phyloP scores from a whole-genome alignment of 2,888 invertebrate genomes.

The Lasioglossum calceatum region DNA sequence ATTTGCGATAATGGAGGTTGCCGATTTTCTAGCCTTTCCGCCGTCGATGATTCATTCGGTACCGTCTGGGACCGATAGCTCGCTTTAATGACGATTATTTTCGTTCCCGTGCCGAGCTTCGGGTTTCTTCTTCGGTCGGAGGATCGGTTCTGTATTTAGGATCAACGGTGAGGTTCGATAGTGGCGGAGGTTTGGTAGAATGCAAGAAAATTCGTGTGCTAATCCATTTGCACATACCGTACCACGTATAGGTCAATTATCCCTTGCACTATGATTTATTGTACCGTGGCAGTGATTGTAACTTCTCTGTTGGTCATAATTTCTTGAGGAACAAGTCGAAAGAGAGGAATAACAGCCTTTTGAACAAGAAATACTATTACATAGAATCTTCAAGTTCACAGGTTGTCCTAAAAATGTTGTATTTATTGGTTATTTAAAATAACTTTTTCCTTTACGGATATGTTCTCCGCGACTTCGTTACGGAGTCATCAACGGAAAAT shows the following conservation, averaged over 20 bases:
- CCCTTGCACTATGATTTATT: neutral
- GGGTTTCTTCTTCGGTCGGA: neutral
- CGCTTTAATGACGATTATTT: constrained; percentile 1
- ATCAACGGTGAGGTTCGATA: neutral
- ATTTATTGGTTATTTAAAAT: too few species aligned
- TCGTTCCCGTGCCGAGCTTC: neutral
- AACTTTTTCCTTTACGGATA: too few species aligned
- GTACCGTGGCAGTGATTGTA: neutral
- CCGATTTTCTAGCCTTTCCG: constrained; percentile 11
- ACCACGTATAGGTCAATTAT: neutral
- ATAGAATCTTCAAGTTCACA: too few species aligned
- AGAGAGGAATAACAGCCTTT: neutral
- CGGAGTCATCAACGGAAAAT: too few species aligned
- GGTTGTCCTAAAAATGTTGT: too few species aligned
- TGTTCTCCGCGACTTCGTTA: too few species aligned
- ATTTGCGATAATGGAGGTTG: constrained; percentile 19
- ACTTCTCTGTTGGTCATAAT: neutral
- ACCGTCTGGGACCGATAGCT: neutral
- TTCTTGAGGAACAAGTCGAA: neutral
- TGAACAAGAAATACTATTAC: too few species aligned
- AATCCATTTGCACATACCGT: neutral
- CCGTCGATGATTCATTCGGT: neutral
- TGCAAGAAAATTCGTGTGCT: neutral
- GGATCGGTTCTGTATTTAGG: neutral
- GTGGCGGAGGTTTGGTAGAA: neutral